These are phyloP conservation scores for Steinernema carpocapsae DNA, from an alignment of 2,888 invertebrate species.

Conservation along the genomic window DNA sequence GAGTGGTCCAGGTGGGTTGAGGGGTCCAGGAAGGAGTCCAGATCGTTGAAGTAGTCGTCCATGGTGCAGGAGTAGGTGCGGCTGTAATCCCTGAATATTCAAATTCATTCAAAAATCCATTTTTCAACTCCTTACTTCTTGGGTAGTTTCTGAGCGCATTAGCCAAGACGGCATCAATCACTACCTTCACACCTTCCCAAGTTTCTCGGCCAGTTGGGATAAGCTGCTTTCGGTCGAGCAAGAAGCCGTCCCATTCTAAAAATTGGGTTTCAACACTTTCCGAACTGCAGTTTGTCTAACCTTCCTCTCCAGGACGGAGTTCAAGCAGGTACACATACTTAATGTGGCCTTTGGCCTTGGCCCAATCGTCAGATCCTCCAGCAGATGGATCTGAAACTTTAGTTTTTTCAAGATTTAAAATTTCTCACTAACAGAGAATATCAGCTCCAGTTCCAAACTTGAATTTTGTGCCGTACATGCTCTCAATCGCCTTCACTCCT, in stretches of 20 bases:
- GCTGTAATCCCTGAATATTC: too few relatives aligned
- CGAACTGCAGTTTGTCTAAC: slow-evolving; percentile 40
- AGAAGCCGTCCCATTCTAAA: slow-evolving; percentile 68
- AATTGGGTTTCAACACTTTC: neutral
- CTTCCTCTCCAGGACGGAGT: slow-evolving; percentile 67
- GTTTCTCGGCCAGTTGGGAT: slow-evolving; percentile 68
- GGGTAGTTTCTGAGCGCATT: slow-evolving; percentile 6
- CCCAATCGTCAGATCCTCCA: slow-evolving; percentile 69
- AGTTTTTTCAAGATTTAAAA: neutral
- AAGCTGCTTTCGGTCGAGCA: slow-evolving; percentile 64
- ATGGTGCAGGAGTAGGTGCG: too few relatives aligned
- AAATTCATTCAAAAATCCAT: too few relatives aligned
- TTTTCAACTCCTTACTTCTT: neutral
- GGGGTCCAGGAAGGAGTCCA: too few relatives aligned
- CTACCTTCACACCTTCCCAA: slow-evolving; percentile 67
- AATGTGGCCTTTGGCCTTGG: slow-evolving; percentile 63
- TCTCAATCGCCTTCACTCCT: slow-evolving; percentile 63
- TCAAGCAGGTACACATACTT: slow-evolving; percentile 68
- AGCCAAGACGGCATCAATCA: slow-evolving; percentile 59
- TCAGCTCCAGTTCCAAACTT: slow-evolving; percentile 67
- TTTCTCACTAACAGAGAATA: slow-evolving; percentile 63
- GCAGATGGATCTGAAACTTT: slow-evolving; percentile 61
- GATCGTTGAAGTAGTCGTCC: too few relatives aligned
- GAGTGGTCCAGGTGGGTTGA: too few relatives aligned
- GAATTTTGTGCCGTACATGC: slow-evolving; percentile 65